Evolutionary conservation across 2,888 invertebrate genomes (phyloP).

Genomic region (Alloscopus bannaensis): DNA sequence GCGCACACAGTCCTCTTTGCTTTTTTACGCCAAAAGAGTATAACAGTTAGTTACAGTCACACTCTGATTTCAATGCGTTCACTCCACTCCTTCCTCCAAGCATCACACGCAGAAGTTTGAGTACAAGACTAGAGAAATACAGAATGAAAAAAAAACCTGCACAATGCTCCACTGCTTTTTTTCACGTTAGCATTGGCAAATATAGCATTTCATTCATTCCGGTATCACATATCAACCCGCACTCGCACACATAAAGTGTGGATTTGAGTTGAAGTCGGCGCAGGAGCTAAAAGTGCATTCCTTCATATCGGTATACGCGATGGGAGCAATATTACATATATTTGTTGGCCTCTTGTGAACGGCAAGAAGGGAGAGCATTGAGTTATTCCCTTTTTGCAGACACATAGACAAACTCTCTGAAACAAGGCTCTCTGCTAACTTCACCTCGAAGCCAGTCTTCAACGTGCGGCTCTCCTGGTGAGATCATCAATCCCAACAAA

Average conservation of each 20-base stretch:
- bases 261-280: conserved; percentile 34
- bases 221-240: conserved; percentile 4
- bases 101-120: too few species aligned
- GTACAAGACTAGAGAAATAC: too few species aligned
- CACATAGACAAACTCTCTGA: too few species aligned
- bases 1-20: neutral
- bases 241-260: neutral
- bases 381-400: conserved; percentile 37
- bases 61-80: neutral
- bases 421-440: conserved; percentile 50
- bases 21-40: neutral
- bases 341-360: conserved; percentile 10
- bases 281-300: conserved; percentile 43
- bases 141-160: too few species aligned
- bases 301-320: conserved; percentile 33
- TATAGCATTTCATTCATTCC: conserved; percentile 49
- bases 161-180: too few species aligned
- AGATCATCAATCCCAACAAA: conserved; percentile 64
- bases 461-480: conserved; percentile 66
- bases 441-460: conserved; percentile 61
- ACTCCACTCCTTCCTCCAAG: conserved; percentile 1
- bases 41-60: conserved; percentile 6
- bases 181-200: conserved; percentile 24
- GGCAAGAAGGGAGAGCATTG: too few species aligned
- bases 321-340: conserved; percentile 9